These are phyloP conservation scores for Trichogramma pretiosum DNA, from an alignment of 1,140 invertebrate genomes.

Conservation along the genomic window DNA sequence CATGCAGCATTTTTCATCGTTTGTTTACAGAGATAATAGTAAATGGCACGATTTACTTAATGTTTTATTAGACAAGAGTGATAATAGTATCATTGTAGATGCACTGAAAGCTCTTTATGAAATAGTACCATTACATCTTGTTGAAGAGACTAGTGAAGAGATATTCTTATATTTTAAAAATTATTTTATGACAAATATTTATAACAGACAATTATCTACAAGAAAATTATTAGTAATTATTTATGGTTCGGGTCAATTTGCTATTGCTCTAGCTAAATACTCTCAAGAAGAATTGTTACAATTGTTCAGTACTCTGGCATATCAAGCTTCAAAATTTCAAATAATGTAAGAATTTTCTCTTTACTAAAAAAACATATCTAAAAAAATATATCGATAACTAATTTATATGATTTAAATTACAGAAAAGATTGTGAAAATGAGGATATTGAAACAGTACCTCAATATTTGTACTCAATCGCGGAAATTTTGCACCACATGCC, in stretches of 20 bases:
- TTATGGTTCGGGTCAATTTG: constrained; percentile 35
- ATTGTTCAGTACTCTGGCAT: constrained; percentile 28
- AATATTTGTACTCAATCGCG: constrained; percentile 36
- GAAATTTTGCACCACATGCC: constrained; percentile 33
- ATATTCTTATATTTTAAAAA: constrained; percentile 23
- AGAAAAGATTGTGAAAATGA: constrained; percentile 20
- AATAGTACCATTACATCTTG: constrained; percentile 25
- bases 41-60: constrained; percentile 29
- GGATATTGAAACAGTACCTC: constrained; percentile 26
- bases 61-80: constrained; percentile 12
- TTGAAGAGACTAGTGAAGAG: constrained; percentile 17
- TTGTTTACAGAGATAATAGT: constrained; percentile 28
- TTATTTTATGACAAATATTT: constrained; percentile 17
- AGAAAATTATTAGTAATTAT: constrained; percentile 22
- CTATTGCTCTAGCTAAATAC: constrained; percentile 25
- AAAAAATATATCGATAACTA: constrained; percentile 1
- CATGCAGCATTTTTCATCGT: constrained; percentile 22
- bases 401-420: constrained; percentile 1
- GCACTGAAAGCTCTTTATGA: constrained; percentile 32
- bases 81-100: constrained; percentile 22
- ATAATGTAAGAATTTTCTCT: constrained; percentile 25
- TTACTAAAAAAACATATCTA: no score
- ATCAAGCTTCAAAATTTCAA: constrained; percentile 25
- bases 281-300: constrained; percentile 20
- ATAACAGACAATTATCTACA: constrained; percentile 1